Evolutionary conservation across 2,888 invertebrate genomes (phyloP), one percentile per base, ranked within the genome.

Genomic region (Drosophila seclusa): DNA sequence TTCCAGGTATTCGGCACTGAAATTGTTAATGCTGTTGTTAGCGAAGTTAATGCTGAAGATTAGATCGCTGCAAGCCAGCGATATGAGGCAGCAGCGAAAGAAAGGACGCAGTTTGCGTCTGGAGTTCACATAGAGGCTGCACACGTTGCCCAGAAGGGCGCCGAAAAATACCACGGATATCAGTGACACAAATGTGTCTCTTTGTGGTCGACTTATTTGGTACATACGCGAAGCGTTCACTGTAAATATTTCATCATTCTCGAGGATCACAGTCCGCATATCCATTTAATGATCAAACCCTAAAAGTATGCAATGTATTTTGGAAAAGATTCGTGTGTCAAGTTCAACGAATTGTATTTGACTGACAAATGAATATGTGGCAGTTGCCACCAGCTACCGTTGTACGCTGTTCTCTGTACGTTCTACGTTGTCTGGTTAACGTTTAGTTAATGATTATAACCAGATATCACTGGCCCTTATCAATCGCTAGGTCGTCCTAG

Each of bases 31-130:
- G 61, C 91, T 92, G 53, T 84, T 83, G 3, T 74, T 29, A 31
- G 87, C 73, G 48, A 88, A 78, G 58, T 91, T 91, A 2, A 90
- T 42, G 3, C 91, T 83, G 16, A 88, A 93, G 42, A 93, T 73
- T 27, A 94, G 85, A 89, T 94, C 94, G 70, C 94, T 94, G 73
- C 75, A 78, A 38, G 94, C 48, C n/a, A 94, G 82, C 0, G 94
- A 94, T 24, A 94, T 92, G 8, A 94, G 92, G 64, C 94, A 94
- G 38, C 91, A 91, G 70, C 94, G 94, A 73, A 94, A 94, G 38
- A 94, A 91, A n/a, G 92, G 92, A n/a, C 94, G 92, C 59, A 94
- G 91, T 65, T 94, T 94, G 54, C 94, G 94, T 24, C 77, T 83
- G 4, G 69, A 73, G 57, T 91, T 91, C 54, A 91, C 92, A 62